phyloP scores from a whole-genome alignment of 1,140 invertebrate species.

The Drosophila grimshawi region DNA sequence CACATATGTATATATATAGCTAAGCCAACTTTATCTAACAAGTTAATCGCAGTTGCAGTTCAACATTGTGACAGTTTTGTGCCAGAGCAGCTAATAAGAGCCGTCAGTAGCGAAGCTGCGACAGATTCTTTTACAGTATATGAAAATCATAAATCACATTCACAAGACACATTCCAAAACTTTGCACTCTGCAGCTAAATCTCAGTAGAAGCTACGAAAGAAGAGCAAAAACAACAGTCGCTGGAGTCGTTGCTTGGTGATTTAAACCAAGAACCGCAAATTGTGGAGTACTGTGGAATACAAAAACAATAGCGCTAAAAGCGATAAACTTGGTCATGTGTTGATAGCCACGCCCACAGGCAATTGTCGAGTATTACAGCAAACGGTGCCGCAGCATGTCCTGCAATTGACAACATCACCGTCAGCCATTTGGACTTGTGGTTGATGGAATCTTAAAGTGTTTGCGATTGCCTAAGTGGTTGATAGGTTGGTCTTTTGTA shows the following conservation, averaged over 20 bases:
- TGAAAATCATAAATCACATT: conserved; percentile 75
- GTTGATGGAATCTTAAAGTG: conserved; percentile 58
- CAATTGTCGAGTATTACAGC: conserved; percentile 49
- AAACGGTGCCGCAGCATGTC: conserved; percentile 26
- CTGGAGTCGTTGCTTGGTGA: conserved; percentile 9
- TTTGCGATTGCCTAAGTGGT: conserved; percentile 18
- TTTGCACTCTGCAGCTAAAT: conserved; percentile 31
- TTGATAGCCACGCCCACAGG: conserved; percentile 47
- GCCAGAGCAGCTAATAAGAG: conserved; percentile 61
- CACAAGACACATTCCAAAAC: conserved; percentile 33
- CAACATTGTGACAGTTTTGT: conserved; percentile 67
- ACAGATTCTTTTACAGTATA: conserved; percentile 19
- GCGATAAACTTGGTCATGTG: conserved; percentile 64
- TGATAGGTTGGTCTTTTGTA: conserved; percentile 18
- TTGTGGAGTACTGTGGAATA: conserved; percentile 42
- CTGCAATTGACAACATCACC: conserved; percentile 41
- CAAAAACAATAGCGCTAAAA: conserved; percentile 20
- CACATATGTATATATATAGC: conserved; percentile 15
- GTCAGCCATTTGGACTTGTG: conserved; percentile 30
- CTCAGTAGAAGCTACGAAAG: background rate
- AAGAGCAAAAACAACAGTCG: conserved; percentile 5
- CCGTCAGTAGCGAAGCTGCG: conserved; percentile 36
- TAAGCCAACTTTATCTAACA: conserved; percentile 47
- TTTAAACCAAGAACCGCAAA: conserved; percentile 42
- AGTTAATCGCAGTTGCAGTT: conserved; percentile 71